These are phyloP conservation scores for Drosophila littoralis DNA, from an alignment of 1,140 invertebrate species.

Conservation along the genomic window DNA sequence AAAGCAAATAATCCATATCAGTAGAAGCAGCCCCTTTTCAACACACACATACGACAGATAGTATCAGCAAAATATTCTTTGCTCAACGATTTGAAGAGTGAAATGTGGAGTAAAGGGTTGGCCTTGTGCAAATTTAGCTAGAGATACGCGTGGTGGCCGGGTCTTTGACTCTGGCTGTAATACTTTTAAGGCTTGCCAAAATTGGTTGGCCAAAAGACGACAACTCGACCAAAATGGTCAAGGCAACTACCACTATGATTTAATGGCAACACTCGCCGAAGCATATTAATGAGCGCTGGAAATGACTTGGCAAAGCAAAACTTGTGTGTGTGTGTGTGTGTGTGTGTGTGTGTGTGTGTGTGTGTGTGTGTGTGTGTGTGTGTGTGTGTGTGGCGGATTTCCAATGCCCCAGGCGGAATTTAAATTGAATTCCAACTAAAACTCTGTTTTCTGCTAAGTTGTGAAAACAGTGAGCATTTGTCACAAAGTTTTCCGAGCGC, in stretches of 20 bases:
- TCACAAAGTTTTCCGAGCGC: slow-evolving; percentile 21
- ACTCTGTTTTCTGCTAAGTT: slow-evolving; percentile 20
- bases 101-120: slow-evolving; percentile 14
- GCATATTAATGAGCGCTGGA: slow-evolving; percentile 43
- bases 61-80: slow-evolving; percentile 20
- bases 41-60: slow-evolving; percentile 3
- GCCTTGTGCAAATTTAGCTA: slow-evolving; percentile 31
- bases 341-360: slow-evolving; percentile 1
- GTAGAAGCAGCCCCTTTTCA: not conserved
- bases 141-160: not conserved
- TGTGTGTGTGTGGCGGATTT: slow-evolving; percentile 4
- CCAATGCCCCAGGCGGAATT: slow-evolving; percentile 16
- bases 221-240: slow-evolving; percentile 42
- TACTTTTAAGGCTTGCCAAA: slow-evolving; percentile 47
- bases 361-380: slow-evolving; percentile 18
- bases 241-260: slow-evolving; percentile 44
- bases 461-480: slow-evolving; percentile 32
- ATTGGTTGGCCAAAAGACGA: slow-evolving; percentile 28
- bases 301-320: slow-evolving; percentile 16
- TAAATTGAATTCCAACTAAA: slow-evolving; percentile 38
- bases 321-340: slow-evolving; percentile 9
- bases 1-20: not conserved
- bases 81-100: not conserved
- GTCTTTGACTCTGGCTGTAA: slow-evolving; percentile 36
- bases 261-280: slow-evolving; percentile 30